Evolutionary conservation across 2,797 vertebrate genomes (phyloP), one percentile per base, ranked within the genome.

Genomic region (Australoheros facetus): DNA sequence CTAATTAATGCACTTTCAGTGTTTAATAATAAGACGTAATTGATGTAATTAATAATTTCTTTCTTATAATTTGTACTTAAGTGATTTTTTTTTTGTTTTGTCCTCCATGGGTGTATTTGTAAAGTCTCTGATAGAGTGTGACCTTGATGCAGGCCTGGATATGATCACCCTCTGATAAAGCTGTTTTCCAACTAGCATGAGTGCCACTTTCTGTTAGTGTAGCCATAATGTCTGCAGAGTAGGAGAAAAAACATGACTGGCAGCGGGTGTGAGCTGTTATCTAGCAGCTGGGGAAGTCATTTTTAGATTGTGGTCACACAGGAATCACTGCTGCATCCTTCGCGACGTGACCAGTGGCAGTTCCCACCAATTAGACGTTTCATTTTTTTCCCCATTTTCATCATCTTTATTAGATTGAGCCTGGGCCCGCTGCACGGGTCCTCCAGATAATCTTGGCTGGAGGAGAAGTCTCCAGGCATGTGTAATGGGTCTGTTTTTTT

Each of bases 221-320:
- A 93, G 92, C 90, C 92, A 87, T 89, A 81, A 91, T 88, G 92
- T 94, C 93, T 95, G 90, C 88, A 85, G 80, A 80, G 75, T 90
- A 80, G 78, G 86, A 92, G 89, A 73, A 92, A 94, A 94, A 92
- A 84, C 91, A 93, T 91, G 81, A 85, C 83, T 81, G 88, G 78
- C 74, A 90, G 87, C 45, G 37, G 83, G 86, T 79, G 73, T 83
- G 83, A 84, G 90, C 87, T 76, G 92, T 95, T 95, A 95, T 96
- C 94, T 95, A 81, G 85, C 74, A 84, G 88, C 87, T 85, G 80
- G 92, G 95, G 93, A 94, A 94, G 92, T 94, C 89, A 83, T 93
- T 96, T 95, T 94, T 91, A 93, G 95, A 95, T 94, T 95, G 88
- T 84, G 83, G 89, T 90, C 92, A 89, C 86, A 87, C 89, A 92